phyloP scores from a whole-genome alignment of 2,113 vertebrate species.

The Rostratula benghalensis region DNA sequence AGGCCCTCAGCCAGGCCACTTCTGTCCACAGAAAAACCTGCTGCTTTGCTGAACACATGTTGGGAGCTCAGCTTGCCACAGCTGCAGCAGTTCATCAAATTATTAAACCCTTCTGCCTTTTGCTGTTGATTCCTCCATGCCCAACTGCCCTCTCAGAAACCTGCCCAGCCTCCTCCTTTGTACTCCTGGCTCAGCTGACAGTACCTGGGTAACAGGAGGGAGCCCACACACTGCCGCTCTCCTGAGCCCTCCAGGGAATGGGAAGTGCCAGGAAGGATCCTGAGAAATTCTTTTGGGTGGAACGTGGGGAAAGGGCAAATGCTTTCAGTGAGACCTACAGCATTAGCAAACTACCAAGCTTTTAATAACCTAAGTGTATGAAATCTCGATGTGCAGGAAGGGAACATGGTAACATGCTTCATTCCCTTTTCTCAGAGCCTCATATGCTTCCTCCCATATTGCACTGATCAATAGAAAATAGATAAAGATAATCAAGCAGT shows the following conservation, averaged over 20 bases:
- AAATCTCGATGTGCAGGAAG: background rate
- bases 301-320: background rate
- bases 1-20: no score
- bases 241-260: background rate
- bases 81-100: background rate
- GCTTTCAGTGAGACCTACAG: background rate
- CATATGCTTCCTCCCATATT: accelerated
- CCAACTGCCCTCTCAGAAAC: background rate
- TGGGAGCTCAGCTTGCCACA: background rate
- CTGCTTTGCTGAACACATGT: accelerated
- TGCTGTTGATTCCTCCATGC: background rate
- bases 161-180: constrained; percentile 1
- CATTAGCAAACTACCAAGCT: background rate
- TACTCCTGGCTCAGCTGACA: background rate
- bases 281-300: background rate
- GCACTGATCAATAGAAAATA: background rate
- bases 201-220: background rate
- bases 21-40: background rate
- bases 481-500: background rate
- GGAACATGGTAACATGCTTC: background rate
- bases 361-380: background rate
- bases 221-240: background rate
- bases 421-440: background rate
- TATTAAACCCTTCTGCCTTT: background rate
- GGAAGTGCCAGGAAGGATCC: background rate